Evolutionary conservation across 2,113 vertebrate genomes (phyloP).

Genomic region (Labeo rohita): DNA sequence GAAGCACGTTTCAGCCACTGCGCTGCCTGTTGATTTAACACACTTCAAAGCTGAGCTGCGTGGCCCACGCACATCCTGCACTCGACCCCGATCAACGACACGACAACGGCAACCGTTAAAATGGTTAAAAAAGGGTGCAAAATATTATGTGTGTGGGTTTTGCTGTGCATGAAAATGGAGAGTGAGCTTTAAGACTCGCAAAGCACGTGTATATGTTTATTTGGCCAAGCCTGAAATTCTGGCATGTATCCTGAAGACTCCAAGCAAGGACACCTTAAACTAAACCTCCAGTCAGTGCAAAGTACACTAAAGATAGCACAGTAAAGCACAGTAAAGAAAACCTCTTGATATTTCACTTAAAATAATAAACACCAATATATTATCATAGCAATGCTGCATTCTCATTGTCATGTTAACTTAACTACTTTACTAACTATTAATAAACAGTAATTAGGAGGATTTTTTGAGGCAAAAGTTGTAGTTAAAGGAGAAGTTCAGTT

Average conservation of each 20-base stretch:
- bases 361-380: not conserved
- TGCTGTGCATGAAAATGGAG: not conserved
- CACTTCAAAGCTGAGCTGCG: slow-evolving; percentile 52
- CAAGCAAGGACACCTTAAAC: slow-evolving; percentile 1
- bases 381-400: too few species aligned
- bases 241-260: slow-evolving; percentile 1
- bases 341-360: not conserved
- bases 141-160: not conserved
- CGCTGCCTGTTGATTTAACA: slow-evolving; percentile 38
- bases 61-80: slow-evolving; percentile 28
- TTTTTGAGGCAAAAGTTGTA: too few species aligned
- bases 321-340: not conserved
- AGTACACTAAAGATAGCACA: not conserved
- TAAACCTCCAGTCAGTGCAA: not conserved
- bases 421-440: too few species aligned
- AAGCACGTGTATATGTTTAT: slow-evolving; percentile 14
- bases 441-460: too few species aligned
- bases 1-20: slow-evolving; percentile 41
- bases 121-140: slow-evolving; percentile 7
- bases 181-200: not conserved
- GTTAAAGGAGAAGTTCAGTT: too few species aligned
- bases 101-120: slow-evolving; percentile 24
- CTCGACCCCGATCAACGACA: not conserved
- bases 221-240: slow-evolving; percentile 2
- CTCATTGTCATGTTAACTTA: too few species aligned